Percentiles rank a stretch among this genome's conserved stretches.
These are phyloP conservation scores for Piaya cayana DNA, from an alignment of 2,113 vertebrate genomes.

Conservation along the genomic window DNA sequence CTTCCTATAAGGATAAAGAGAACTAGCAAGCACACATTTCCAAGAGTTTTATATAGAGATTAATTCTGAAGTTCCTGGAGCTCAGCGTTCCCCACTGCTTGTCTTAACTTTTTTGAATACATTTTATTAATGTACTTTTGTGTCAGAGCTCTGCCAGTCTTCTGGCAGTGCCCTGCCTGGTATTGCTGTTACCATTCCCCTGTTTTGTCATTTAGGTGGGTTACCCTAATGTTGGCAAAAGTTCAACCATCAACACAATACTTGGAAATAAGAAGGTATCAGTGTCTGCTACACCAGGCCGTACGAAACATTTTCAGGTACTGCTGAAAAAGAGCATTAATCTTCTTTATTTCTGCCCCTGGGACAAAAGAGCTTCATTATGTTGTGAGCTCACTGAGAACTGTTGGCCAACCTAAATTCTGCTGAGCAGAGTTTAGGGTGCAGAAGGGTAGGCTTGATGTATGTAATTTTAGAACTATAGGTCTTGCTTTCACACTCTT, in stretches of 20 bases:
- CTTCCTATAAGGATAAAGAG: neutral
- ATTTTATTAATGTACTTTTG: neutral
- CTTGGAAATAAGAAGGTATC: conserved; percentile 96
- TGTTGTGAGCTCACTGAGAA: neutral
- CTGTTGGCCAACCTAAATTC: neutral
- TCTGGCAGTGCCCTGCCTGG: neutral
- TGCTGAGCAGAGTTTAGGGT: neutral
- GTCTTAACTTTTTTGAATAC: neutral
- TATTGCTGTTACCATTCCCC: neutral
- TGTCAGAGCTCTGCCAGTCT: neutral
- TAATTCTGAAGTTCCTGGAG: neutral
- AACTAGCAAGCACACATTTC: neutral
- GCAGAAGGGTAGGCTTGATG: neutral
- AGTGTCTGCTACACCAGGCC: conserved; percentile 94
- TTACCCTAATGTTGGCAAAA: conserved; percentile 98
- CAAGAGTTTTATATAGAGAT: neutral
- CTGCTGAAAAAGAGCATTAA: neutral
- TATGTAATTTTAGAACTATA: neutral
- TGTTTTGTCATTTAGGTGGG: conserved; percentile 81
- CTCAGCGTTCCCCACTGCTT: neutral
- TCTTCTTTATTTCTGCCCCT: neutral
- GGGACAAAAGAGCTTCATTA: neutral
- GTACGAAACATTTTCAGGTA: conserved; percentile 99
- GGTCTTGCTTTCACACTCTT: neutral
- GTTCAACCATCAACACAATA: conserved; percentile 97